Base-by-base conservation (phyloP, 1,140 invertebrate species). In the Drosophila busckii region DNA sequence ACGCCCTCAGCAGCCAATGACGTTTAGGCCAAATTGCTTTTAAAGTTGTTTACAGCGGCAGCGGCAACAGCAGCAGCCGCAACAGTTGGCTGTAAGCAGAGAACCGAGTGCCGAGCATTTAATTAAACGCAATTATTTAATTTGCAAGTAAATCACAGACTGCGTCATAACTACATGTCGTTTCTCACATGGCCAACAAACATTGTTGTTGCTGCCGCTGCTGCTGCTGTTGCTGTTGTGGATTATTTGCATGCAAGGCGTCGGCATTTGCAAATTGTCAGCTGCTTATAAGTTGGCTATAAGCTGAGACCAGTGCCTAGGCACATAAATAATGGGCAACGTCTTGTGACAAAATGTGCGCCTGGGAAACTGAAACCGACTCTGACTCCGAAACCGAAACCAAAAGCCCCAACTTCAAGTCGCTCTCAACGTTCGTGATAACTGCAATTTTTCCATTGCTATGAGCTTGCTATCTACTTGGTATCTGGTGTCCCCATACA, bases 71-170 rank as follows among this genome's bases (percentile, higher is more conserved):
- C n/a, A n/a, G n/a, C n/a, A n/a, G n/a, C n/a, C 6, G 20, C 28
- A 20, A 8, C 12, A 17, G 19, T 15, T 16, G 17, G 13, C 25
- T n/a, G n/a, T n/a, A n/a, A n/a, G 29, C 10, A n/a, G 10, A 35
- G 8, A 54, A 49, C 19, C 20, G 16, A 44, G 31, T 29, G 31
- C 42, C 37, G 37, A 19, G 41, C 40, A 49, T 68, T 75, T 60
- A 70, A 70, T 78, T 50, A 76, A 67, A 65, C 56, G 71, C 73
- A 80, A 78, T 78, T 67, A 78, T 78, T 80, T 61, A 59, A 67
- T 71, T 59, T 67, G 45, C 25, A 40, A 56, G 42, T 59, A 60
- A 59, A 68, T 68, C 65, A 80, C 52, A 63, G 65, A 62, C 67
- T 70, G 71, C 73, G 68, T 78, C 73, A 80, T 53, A n/a, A n/a